Evolutionary conservation across 2,888 invertebrate species (phyloP).

Genomic region (Epistrophe eligans): DNA sequence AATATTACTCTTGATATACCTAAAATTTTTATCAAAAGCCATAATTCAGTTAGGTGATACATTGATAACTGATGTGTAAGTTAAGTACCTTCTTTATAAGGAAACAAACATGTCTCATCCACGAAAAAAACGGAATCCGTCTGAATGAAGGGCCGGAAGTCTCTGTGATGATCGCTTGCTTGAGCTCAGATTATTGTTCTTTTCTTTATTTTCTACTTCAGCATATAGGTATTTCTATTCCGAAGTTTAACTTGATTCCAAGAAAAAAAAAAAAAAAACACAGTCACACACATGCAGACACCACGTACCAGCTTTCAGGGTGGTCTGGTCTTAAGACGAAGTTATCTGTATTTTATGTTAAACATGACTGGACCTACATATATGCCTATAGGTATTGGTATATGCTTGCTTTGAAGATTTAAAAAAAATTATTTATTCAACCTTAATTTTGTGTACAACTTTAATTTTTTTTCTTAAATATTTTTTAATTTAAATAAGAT

Average conservation of each 20-base stretch:
- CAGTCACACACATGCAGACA: conserved; percentile 9
- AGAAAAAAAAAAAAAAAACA: neutral
- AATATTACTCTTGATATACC: no score
- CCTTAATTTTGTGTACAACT: conserved; percentile 64
- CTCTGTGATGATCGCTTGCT: conserved; percentile 35
- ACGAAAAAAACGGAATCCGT: conserved; percentile 32
- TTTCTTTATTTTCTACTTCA: neutral
- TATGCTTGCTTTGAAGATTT: neutral
- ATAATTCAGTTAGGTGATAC: no score
- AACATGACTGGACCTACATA: neutral
- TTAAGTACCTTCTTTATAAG: neutral
- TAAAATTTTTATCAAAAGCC: no score
- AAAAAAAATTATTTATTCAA: neutral
- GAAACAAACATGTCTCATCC: neutral
- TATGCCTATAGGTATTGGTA: neutral
- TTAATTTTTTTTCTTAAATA: conserved; percentile 40
- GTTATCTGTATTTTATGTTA: conserved; percentile 40
- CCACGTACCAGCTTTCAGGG: conserved; percentile 49
- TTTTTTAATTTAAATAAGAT: conserved; percentile 47
- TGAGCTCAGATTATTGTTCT: neutral
- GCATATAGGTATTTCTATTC: neutral
- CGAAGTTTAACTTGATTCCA: neutral
- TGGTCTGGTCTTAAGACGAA: conserved; percentile 68
- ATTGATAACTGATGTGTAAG: no score
- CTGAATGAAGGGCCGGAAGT: conserved; percentile 31